These are phyloP conservation scores for Protonemura montana DNA, from an alignment of 2,888 invertebrate species.

Conservation along the genomic window DNA sequence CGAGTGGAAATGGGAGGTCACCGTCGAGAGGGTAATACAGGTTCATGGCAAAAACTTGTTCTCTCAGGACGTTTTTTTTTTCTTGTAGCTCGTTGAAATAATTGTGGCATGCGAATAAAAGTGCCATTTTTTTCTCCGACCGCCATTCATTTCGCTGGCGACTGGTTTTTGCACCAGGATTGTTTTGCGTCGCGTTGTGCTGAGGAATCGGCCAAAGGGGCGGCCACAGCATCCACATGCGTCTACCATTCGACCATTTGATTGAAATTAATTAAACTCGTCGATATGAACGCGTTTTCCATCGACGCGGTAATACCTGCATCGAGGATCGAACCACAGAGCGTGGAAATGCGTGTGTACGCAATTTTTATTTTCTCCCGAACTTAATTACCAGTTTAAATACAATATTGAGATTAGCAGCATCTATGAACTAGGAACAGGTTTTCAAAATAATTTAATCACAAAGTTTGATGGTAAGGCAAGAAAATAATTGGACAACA, in stretches of 20 bases:
- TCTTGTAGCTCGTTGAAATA: not conserved
- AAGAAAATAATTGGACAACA: not conserved
- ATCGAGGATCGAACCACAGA: not conserved
- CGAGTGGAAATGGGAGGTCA: not conserved
- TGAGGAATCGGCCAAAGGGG: not conserved
- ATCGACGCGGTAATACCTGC: not conserved
- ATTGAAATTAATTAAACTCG: not conserved
- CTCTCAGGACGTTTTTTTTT: not conserved
- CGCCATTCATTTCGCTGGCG: not conserved
- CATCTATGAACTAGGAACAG: not conserved
- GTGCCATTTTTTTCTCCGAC: not conserved
- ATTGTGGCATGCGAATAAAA: not conserved
- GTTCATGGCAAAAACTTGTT: not conserved
- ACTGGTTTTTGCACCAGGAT: not conserved
- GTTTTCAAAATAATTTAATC: constrained; percentile 10
- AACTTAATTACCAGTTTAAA: constrained; percentile 23
- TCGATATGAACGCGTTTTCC: not conserved
- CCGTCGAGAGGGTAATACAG: not conserved
- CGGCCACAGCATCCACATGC: not conserved
- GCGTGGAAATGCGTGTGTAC: not conserved
- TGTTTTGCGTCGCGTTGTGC: not conserved
- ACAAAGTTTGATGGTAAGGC: not conserved
- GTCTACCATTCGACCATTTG: not conserved
- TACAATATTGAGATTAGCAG: constrained; percentile 22
- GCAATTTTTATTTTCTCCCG: constrained; percentile 13